These are phyloP conservation scores for Nymphalis io DNA, from an alignment of 1,140 invertebrate species.

Conservation along the genomic window DNA sequence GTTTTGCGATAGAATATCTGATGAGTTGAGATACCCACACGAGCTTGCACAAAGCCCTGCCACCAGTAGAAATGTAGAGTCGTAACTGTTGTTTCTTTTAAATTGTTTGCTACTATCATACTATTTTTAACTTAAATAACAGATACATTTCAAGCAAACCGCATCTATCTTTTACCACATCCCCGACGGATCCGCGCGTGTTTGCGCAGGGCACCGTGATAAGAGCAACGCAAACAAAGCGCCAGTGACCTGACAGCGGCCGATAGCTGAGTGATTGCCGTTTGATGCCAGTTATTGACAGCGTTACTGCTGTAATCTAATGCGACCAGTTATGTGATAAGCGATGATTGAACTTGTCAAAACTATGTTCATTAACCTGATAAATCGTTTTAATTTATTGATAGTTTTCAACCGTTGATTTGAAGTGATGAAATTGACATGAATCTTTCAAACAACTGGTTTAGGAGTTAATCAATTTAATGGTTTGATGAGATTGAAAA, in stretches of 20 bases:
- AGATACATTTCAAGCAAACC: neutral
- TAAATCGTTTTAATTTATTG: conserved; percentile 8
- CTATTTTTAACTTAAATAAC: neutral
- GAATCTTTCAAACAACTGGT: no score
- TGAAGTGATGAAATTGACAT: no score
- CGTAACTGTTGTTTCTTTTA: neutral
- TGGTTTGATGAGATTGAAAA: no score
- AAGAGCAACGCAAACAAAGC: conserved; percentile 58
- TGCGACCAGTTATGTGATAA: conserved; percentile 37
- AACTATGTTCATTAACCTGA: conserved; percentile 1
- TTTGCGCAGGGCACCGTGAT: conserved; percentile 52
- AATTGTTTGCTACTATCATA: neutral
- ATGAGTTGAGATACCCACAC: no score
- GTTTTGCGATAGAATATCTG: no score
- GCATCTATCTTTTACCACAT: conserved; percentile 22
- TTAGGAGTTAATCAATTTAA: no score
- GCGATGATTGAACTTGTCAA: conserved; percentile 32
- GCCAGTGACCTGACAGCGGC: conserved; percentile 49
- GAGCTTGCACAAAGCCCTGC: no score
- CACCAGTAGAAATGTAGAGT: no score
- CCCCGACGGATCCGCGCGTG: conserved; percentile 30
- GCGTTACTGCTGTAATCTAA: conserved; percentile 40
- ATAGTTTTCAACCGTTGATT: neutral
- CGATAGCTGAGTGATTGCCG: conserved; percentile 52
- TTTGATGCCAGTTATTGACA: conserved; percentile 44